Percentiles rank a stretch among this genome's conserved stretches.
These are phyloP conservation scores for Tromatobia lineatoria DNA, from an alignment of 2,888 invertebrate genomes.

Conservation along the genomic window DNA sequence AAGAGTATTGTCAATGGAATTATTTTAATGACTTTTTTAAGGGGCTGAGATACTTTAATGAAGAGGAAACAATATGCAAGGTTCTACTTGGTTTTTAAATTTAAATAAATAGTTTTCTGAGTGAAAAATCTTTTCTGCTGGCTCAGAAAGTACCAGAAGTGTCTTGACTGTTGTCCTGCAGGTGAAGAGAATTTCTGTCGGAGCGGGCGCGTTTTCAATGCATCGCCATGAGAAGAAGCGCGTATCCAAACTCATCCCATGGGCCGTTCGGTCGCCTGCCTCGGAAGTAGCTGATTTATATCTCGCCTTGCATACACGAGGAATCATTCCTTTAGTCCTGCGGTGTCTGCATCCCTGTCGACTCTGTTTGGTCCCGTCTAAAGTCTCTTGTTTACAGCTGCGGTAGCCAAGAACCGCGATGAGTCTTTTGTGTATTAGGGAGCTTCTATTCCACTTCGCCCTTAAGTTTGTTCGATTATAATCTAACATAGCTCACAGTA, in stretches of 20 bases:
- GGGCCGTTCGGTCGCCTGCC: constrained; percentile 14
- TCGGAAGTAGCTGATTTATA: constrained; percentile 65
- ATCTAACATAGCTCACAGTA: not conserved
- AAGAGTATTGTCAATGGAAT: too few species aligned
- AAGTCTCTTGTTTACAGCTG: constrained; percentile 9
- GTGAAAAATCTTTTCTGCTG: too few species aligned
- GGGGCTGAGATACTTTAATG: too few species aligned
- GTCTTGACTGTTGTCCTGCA: not conserved
- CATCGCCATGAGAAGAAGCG: constrained; percentile 2
- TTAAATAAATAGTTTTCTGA: too few species aligned
- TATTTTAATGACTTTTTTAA: too few species aligned
- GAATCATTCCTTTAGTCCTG: constrained; percentile 41
- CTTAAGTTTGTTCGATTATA: not conserved
- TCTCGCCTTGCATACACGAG: constrained; percentile 44
- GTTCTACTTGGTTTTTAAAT: too few species aligned
- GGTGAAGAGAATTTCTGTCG: not conserved
- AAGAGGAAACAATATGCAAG: too few species aligned
- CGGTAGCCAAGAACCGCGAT: constrained; percentile 6
- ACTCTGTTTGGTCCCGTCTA: not conserved
- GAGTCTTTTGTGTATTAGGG: not conserved
- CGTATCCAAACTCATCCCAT: constrained; percentile 15
- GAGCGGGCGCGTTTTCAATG: not conserved
- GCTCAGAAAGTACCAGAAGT: too few species aligned
- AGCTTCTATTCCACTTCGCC: not conserved
- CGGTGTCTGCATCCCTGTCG: constrained; percentile 14